Conservation (phyloP, 2,797 vertebrate species). For the Schizopygopsis malacanthus region DNA sequence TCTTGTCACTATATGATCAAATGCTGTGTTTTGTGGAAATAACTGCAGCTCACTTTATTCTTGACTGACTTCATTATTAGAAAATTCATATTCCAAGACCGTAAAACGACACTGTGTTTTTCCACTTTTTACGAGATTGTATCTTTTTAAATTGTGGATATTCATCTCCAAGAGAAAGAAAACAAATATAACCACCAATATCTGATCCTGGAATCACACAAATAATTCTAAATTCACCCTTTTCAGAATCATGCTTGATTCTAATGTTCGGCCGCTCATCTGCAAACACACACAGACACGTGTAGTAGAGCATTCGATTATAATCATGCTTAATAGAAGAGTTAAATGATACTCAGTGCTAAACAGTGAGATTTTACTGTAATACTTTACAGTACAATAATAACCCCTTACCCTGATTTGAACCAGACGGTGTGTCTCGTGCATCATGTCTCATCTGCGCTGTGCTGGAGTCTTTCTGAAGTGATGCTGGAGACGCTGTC, state of each 20-base stretch:
- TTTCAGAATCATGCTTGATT: not conserved
- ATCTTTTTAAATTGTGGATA: not conserved
- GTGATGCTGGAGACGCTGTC: too few species aligned
- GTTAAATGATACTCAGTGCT: not conserved
- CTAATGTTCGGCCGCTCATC: not conserved
- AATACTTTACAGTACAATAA: not conserved
- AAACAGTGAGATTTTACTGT: conserved; percentile 5
- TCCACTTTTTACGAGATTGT: not conserved
- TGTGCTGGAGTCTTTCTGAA: too few species aligned
- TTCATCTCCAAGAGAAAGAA: not conserved
- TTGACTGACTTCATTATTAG: not conserved
- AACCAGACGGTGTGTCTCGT: too few species aligned
- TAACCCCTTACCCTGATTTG: not conserved
- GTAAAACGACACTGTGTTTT: not conserved
- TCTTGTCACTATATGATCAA: not conserved
- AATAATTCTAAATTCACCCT: too few species aligned
- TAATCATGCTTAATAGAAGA: not conserved
- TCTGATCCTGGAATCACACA: conserved; percentile 35
- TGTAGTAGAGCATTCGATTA: not conserved
- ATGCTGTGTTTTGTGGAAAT: not conserved
- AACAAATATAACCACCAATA: not conserved
- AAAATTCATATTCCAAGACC: rapidly evolving
- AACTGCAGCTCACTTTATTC: conserved; percentile 22
- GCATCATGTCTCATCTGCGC: too few species aligned
- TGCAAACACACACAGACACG: not conserved